Conservation (phyloP, 2,113 vertebrate species). For the Garra rufa region DNA sequence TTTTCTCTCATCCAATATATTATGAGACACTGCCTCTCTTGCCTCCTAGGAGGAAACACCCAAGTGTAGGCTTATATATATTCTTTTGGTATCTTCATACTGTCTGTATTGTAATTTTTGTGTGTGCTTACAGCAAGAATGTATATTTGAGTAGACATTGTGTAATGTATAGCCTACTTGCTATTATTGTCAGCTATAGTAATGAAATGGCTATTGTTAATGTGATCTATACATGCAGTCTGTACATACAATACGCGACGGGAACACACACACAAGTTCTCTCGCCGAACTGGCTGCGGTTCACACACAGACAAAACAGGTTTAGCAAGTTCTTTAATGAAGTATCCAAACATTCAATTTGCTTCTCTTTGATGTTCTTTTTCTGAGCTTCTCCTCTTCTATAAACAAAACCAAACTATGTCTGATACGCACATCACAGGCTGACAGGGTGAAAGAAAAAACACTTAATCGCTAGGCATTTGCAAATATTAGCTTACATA, state of each 20-base stretch:
- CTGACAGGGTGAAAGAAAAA: neutral
- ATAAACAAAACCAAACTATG: conserved; percentile 34
- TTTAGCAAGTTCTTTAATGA: conserved; percentile 33
- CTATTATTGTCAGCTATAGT: neutral
- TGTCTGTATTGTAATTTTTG: neutral
- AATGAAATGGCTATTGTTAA: neutral
- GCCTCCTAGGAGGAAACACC: no score
- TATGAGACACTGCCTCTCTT: no score
- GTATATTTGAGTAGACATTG: neutral
- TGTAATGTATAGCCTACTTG: neutral
- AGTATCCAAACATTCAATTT: conserved; percentile 33
- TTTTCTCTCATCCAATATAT: no score
- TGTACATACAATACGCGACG: neutral
- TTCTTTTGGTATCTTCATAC: neutral
- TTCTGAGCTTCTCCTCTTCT: conserved; percentile 24
- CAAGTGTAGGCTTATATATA: no score
- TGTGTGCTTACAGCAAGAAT: neutral
- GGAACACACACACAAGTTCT: neutral
- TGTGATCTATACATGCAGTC: neutral
- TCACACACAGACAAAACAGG: conserved; percentile 10
- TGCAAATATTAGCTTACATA: conserved; percentile 35
- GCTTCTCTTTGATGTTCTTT: conserved; percentile 38
- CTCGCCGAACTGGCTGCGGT: neutral
- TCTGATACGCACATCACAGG: neutral
- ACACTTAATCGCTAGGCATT: neutral